Evolutionary conservation across 2,113 vertebrate genomes (phyloP), one percentile per base, ranked within the genome.

Genomic region (Pollachius pollachius): DNA sequence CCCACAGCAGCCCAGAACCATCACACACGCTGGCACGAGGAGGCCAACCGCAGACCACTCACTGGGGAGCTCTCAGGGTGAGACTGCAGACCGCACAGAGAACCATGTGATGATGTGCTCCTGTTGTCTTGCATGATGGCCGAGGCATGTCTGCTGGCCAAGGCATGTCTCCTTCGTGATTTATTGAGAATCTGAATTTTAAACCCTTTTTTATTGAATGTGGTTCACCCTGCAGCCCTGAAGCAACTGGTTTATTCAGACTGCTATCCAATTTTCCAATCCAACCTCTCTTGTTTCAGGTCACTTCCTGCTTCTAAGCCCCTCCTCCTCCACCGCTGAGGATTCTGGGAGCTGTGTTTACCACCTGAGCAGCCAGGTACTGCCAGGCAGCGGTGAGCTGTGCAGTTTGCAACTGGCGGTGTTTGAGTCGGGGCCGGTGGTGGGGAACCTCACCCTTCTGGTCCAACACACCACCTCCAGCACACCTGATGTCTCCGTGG

Each of bases 291-390:
- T 77, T 59, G 64, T 56, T 52, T 5, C 1, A 94, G 93, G 93
- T 54, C 90, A 93, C 81, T 92, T 92, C 72, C 86, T 94, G 52
- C 79, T 91, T 34, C 67, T 93, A 8, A 88, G 56, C 34, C 57
- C 80, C 12, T 76, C 76, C 12, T 76, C 76, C 37, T 60, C 75
- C 60, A 74, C 64, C 4, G 66, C 74, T 0, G 70, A 83, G 18
- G 62, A 64, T 52, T 70, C 86, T 74, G 81, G 71, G 34, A 89
- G 48, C 63, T 93, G 93, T 63, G 79, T 87, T 13, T 91, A 90
- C 74, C 75, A 77, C 52, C 59, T 92, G 69, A 90, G 83, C 62
- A 94, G 93, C 65, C 91, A 91, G 0, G 73, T 90, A 34, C 52
- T 92, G 62, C 67, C 75, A 25, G 74, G 61, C 68, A 89, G 86